A percentile compares a stretch with the other conserved stretches of the same genome.
phyloP scores from a whole-genome alignment of 2,797 vertebrate species.

The Anisognathus igniventris region DNA sequence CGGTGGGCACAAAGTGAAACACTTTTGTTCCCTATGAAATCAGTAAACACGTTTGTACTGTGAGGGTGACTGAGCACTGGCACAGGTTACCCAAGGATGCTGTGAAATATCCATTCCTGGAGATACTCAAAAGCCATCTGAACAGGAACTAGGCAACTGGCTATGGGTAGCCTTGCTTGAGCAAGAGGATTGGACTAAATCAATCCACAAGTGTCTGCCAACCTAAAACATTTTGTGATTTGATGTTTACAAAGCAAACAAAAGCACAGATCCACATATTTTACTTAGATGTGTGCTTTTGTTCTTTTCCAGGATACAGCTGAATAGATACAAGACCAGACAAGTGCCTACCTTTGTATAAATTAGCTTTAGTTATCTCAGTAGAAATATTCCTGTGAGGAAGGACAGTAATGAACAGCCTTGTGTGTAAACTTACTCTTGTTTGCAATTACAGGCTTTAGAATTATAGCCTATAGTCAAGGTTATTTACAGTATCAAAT shows the following conservation, averaged over 20 bases:
- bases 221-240: neutral
- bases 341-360: neutral
- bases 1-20: neutral
- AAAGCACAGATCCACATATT: neutral
- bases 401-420: neutral
- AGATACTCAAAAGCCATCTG: neutral
- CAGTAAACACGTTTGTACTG: neutral
- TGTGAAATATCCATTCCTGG: neutral
- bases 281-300: neutral
- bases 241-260: neutral
- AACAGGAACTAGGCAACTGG: neutral
- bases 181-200: neutral
- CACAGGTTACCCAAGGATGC: neutral
- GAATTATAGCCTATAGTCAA: neutral
- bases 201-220: neutral
- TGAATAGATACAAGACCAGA: neutral
- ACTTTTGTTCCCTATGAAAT: neutral
- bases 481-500: neutral
- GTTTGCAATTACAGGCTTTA: neutral
- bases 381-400: neutral
- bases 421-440: neutral
- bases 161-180: neutral
- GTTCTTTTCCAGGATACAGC: neutral
- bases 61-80: neutral
- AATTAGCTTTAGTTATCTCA: neutral